Evolutionary conservation across 2,113 vertebrate species (phyloP), one percentile per base, ranked within the genome.

Genomic region (chimpanzee (Pan troglodytes)): DNA sequence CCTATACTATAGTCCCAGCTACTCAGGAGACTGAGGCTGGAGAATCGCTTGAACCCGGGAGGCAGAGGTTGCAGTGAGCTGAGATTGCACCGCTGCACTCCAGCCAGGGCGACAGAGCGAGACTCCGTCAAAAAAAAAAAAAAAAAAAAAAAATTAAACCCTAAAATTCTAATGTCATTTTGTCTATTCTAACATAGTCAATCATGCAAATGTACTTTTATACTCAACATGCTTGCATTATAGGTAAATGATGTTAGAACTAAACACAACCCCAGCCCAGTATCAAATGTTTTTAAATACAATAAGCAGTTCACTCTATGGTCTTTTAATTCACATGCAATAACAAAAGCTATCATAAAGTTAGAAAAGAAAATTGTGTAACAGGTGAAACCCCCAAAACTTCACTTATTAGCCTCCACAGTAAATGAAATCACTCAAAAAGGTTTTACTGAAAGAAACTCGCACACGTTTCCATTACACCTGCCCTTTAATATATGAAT

Each of bases 151-250:
- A 40, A 82, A 14, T 17, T 89, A 89, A 52, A 76, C 5, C 23
- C 72, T 43, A 67, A 50, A 92, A 90, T 57, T 90, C 72, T 83
- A 90, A 82, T 84, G n/a, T 76, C 38, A 20, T n/a, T 40, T 30
- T 85, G 7, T 78, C 64, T 93, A 2, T 43, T n/a, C 22, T 91
- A 87, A 87, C 96, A 96, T 40, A 83, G 72, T 68, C 20, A 96
- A 22, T 92, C 95, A 97, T 96, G 97, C 90, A 98, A 96, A 97
- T 97, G 0, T 83, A 40, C 50, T 92, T 80, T 93, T 83, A 95
- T 6, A 92, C 7, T 80, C 27, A 97, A 93, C 95, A 92, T 97
- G 95, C 96, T 59, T n/a, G 75, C 90, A 96, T 59, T 94, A 75
- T 76, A 93, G 23, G 16, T 97, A 90, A 96, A 64, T 95, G 43